Evolutionary conservation across 2,888 invertebrate genomes (phyloP).

Genomic region (Drosophila fulvimacula): DNA sequence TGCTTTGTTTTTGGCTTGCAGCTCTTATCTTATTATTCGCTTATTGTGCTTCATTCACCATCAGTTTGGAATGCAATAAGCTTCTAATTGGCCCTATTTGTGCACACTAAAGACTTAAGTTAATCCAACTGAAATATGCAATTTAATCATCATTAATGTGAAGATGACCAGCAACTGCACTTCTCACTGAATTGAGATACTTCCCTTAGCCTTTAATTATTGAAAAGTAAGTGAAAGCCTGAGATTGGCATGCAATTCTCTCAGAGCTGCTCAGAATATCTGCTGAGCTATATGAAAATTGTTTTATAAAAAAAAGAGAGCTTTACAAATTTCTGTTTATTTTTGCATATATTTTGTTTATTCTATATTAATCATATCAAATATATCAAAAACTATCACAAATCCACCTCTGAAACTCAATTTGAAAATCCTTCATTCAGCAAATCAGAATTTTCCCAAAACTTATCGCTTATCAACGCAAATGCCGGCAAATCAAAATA

Average conservation of each 20-base stretch:
- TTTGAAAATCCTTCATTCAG: neutral
- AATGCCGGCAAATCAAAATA: neutral
- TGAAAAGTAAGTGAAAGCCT: neutral
- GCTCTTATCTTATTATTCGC: constrained; percentile 56
- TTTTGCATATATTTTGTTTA: no score
- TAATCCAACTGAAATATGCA: constrained; percentile 3
- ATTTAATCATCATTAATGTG: neutral
- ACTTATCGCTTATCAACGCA: neutral
- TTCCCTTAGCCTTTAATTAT: no score
- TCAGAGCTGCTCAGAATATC: neutral
- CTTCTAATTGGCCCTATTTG: constrained; percentile 36
- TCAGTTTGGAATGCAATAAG: constrained; percentile 42
- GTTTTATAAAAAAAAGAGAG: no score
- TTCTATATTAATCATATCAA: no score
- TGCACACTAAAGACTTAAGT: constrained; percentile 16
- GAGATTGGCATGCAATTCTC: neutral
- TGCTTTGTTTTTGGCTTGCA: constrained; percentile 30
- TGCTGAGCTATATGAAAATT: no score
- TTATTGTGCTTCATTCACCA: constrained; percentile 43
- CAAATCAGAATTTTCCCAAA: neutral
- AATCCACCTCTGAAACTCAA: neutral
- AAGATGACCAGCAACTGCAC: neutral
- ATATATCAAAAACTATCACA: no score
- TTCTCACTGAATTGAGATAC: neutral
- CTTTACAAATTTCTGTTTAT: no score